phyloP scores from a whole-genome alignment of 2,797 vertebrate genomes.

The Lemur catta region DNA sequence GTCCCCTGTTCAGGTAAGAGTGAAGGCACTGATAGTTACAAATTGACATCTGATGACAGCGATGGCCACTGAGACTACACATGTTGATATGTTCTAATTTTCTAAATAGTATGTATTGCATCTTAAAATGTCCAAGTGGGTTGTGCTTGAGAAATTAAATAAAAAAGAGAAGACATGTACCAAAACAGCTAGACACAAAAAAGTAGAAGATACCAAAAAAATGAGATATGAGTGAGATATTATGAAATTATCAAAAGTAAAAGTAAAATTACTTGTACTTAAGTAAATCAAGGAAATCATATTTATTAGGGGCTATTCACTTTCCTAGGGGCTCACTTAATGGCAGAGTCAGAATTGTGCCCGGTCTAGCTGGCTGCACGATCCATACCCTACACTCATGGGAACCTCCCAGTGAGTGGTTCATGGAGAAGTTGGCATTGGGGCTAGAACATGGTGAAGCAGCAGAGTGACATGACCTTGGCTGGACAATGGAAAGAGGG shows the following conservation, averaged over 20 bases:
- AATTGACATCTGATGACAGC: not conserved
- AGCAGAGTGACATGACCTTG: not conserved
- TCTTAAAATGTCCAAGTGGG: not conserved
- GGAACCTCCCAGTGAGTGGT: not conserved
- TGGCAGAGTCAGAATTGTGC: not conserved
- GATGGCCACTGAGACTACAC: not conserved
- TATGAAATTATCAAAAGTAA: not conserved
- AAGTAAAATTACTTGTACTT: not conserved
- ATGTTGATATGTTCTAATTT: not conserved
- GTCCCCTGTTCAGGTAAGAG: not conserved
- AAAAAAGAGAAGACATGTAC: not conserved
- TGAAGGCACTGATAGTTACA: not conserved
- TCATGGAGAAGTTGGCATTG: not conserved
- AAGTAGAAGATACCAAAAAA: not conserved
- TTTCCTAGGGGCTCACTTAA: not conserved
- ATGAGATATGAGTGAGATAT: not conserved
- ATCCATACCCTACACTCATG: no score
- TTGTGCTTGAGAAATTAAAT: not conserved
- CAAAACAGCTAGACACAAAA: not conserved
- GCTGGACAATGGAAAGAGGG: not conserved
- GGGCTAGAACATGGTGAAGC: not conserved
- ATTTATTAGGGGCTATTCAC: not conserved
- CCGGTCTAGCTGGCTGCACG: not conserved
- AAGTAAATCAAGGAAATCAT: not conserved
- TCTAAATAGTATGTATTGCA: not conserved